Evolutionary conservation across 2,888 invertebrate species (phyloP).

Genomic region (Rhynchonema sp.): DNA sequence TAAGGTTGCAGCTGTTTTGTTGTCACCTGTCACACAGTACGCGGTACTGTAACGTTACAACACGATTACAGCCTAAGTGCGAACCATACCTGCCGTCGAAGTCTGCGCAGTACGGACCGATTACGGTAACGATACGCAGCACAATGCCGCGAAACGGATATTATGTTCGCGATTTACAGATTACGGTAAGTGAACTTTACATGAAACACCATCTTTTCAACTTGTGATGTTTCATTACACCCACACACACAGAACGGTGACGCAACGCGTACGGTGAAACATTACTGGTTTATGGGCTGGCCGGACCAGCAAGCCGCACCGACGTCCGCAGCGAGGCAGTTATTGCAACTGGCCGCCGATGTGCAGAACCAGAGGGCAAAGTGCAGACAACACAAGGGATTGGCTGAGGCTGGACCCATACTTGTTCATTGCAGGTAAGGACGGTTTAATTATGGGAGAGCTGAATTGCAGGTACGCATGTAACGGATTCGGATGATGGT

Average conservation of each 20-base stretch:
- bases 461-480: too few species aligned
- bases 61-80: constrained; percentile 50
- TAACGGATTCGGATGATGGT: too few species aligned
- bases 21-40: too few species aligned
- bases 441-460: too few species aligned
- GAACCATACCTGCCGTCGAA: constrained; percentile 58
- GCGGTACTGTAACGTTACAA: too few species aligned
- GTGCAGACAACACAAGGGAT: constrained; percentile 31
- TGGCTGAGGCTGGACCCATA: constrained; percentile 22
- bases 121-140: constrained; percentile 36
- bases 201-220: not conserved
- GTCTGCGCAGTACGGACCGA: constrained; percentile 32
- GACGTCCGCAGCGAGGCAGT: constrained; percentile 52
- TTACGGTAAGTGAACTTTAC: too few species aligned
- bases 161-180: constrained; percentile 36
- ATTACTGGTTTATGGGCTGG: constrained; percentile 84
- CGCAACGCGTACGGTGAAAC: constrained; percentile 39
- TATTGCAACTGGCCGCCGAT: constrained; percentile 59
- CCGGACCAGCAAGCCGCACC: constrained; percentile 77
- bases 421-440: constrained; percentile 35
- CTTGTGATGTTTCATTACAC: not conserved
- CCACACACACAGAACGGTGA: constrained; percentile 10
- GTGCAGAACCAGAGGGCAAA: constrained; percentile 37
- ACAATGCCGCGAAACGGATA: constrained; percentile 38
- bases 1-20: constrained; percentile 12